phyloP scores from a whole-genome alignment of 2,113 vertebrate genomes.

The Cololabis saira region DNA sequence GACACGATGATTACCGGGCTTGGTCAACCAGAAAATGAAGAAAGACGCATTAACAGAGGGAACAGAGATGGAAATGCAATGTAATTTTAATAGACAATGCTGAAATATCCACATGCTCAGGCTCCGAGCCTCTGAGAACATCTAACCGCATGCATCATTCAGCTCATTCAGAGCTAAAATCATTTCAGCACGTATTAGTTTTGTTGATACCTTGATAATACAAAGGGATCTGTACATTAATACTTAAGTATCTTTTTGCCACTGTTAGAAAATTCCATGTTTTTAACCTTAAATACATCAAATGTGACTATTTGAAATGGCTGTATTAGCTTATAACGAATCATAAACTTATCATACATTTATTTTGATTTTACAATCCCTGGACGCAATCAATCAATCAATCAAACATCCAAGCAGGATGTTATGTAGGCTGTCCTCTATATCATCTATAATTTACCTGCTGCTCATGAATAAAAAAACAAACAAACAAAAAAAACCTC shows the following conservation, averaged over 20 bases:
- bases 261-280: no score
- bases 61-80: slow-evolving; percentile 74
- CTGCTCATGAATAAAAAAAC: slow-evolving; percentile 29
- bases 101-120: slow-evolving; percentile 48
- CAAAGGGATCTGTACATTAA: not conserved
- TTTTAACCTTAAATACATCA: no score
- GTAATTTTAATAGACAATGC: slow-evolving; percentile 63
- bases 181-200: slow-evolving; percentile 29
- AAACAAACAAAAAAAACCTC: slow-evolving; percentile 6
- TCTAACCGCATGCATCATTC: slow-evolving; percentile 35
- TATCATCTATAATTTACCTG: slow-evolving; percentile 31
- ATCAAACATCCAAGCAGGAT: slow-evolving; percentile 9
- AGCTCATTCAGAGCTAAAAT: slow-evolving; percentile 14
- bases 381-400: slow-evolving; percentile 22
- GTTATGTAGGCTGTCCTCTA: slow-evolving; percentile 20
- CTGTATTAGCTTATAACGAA: no score
- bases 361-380: not conserved
- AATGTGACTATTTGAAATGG: no score
- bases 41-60: slow-evolving; percentile 76
- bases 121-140: slow-evolving; percentile 29
- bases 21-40: slow-evolving; percentile 82
- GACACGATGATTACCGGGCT: slow-evolving; percentile 75
- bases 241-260: no score
- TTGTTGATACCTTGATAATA: slow-evolving; percentile 1
- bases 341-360: not conserved